phyloP scores from a whole-genome alignment of 2,113 vertebrate species.

The Silurus glanis region DNA sequence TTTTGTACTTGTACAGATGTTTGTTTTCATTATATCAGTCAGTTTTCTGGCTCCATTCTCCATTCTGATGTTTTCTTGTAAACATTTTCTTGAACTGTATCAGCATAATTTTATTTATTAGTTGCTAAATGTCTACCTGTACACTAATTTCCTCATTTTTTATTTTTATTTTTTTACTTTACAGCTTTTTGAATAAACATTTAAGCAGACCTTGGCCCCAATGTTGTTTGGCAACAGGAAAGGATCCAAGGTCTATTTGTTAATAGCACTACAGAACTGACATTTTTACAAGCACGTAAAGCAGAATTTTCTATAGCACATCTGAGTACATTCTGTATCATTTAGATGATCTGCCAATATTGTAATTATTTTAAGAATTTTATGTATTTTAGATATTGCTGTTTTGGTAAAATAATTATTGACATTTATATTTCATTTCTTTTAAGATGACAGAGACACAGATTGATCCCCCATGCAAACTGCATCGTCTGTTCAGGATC shows the following conservation, averaged over 20 bases:
- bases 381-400: too few species aligned
- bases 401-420: too few species aligned
- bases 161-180: not conserved
- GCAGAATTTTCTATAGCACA: not conserved
- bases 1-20: too few species aligned
- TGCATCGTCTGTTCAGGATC: slow-evolving; percentile 48
- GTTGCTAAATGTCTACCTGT: too few species aligned
- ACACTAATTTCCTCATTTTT: not conserved
- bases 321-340: not conserved
- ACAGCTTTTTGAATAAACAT: not conserved
- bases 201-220: not conserved
- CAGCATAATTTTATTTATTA: too few species aligned
- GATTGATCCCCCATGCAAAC: slow-evolving; percentile 8
- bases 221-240: not conserved
- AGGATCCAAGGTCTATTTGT: not conserved
- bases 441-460: slow-evolving; percentile 46
- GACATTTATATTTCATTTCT: not conserved
- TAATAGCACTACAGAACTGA: too few species aligned
- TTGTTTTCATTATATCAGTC: too few species aligned
- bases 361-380: too few species aligned
- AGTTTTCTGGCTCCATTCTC: too few species aligned
- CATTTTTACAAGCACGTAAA: not conserved
- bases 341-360: not conserved
- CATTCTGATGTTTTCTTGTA: too few species aligned
- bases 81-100: too few species aligned